Percentiles rank a stretch among this genome's conserved stretches.
These are phyloP conservation scores for Baronia brevicornis DNA, from an alignment of 2,888 invertebrate species.

Conservation along the genomic window DNA sequence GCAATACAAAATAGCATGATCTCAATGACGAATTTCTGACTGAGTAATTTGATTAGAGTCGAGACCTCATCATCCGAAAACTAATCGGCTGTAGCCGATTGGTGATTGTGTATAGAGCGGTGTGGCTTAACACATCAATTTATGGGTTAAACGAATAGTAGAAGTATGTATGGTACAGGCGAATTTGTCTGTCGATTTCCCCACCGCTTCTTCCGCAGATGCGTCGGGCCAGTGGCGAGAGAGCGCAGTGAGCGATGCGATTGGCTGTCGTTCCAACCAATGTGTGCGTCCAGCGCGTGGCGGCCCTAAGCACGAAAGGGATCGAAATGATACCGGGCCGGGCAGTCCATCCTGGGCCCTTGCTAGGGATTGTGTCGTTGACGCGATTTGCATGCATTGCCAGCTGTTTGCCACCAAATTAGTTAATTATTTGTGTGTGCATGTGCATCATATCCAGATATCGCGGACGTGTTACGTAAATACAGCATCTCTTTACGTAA, in stretches of 20 bases:
- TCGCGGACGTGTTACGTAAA: constrained; percentile 33
- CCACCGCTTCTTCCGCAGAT: constrained; percentile 55
- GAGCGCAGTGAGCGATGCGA: constrained; percentile 33
- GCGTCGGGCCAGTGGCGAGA: constrained; percentile 43
- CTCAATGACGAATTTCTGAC: background rate
- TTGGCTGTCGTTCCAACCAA: constrained; percentile 51
- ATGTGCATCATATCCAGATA: constrained; percentile 37
- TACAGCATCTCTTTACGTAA: constrained; percentile 47
- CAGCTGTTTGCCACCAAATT: constrained; percentile 47
- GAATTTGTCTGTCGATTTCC: constrained; percentile 54
- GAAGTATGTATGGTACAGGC: constrained; percentile 39
- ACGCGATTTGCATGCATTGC: constrained; percentile 38
- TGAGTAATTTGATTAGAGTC: constrained; percentile 16
- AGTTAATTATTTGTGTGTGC: constrained; percentile 38
- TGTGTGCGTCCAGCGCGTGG: constrained; percentile 33
- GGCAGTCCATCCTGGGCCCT: constrained; percentile 64
- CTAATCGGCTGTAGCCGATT: constrained; percentile 40
- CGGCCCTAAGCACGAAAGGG: constrained; percentile 63
- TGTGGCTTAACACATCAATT: constrained; percentile 49
- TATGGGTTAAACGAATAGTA: constrained; percentile 45
- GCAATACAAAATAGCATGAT: too few relatives aligned
- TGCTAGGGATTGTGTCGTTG: constrained; percentile 47
- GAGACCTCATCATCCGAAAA: constrained; percentile 22
- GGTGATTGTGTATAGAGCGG: constrained; percentile 45
- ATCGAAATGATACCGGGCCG: constrained; percentile 34